Percentiles rank a stretch among this genome's conserved stretches.
phyloP scores from a whole-genome alignment of 2,797 vertebrate genomes.

The Huso huso region DNA sequence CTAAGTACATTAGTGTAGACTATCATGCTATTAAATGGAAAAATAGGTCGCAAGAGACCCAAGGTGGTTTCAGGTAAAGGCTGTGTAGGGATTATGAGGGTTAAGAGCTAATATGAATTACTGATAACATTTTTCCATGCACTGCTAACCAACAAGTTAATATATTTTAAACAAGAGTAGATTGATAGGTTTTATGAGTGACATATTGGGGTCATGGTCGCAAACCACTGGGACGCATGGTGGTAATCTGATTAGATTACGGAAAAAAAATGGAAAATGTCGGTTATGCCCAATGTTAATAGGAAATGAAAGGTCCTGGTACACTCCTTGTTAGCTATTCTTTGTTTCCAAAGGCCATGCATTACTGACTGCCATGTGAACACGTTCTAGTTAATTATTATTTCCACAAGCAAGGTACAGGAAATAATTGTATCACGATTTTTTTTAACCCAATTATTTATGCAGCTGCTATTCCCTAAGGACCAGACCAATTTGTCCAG shows the following conservation, averaged over 20 bases:
- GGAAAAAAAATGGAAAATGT: slow-evolving; percentile 52
- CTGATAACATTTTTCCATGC: slow-evolving; percentile 55
- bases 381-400: slow-evolving; percentile 85
- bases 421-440: slow-evolving; percentile 58
- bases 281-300: slow-evolving; percentile 60
- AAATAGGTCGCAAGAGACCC: slow-evolving; percentile 55
- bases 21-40: slow-evolving; percentile 65
- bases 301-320: slow-evolving; percentile 66
- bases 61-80: slow-evolving; percentile 59
- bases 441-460: slow-evolving; percentile 59
- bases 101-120: slow-evolving; percentile 55
- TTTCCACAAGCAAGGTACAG: slow-evolving; percentile 85
- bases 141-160: slow-evolving; percentile 64
- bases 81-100: slow-evolving; percentile 51
- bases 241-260: slow-evolving; percentile 51
- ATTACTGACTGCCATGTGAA: slow-evolving; percentile 67
- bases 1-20: slow-evolving; percentile 35
- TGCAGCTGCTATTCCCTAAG: slow-evolving; percentile 80
- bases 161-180: slow-evolving; percentile 67
- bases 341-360: slow-evolving; percentile 56
- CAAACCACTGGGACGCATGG: slow-evolving; percentile 28
- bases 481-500: slow-evolving; percentile 75
- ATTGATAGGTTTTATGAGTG: slow-evolving; percentile 61
- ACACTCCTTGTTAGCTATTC: slow-evolving; percentile 55
- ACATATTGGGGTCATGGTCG: slow-evolving; percentile 44